phyloP scores from a whole-genome alignment of 1,140 invertebrate genomes.

The Cataglyphis hispanica region DNA sequence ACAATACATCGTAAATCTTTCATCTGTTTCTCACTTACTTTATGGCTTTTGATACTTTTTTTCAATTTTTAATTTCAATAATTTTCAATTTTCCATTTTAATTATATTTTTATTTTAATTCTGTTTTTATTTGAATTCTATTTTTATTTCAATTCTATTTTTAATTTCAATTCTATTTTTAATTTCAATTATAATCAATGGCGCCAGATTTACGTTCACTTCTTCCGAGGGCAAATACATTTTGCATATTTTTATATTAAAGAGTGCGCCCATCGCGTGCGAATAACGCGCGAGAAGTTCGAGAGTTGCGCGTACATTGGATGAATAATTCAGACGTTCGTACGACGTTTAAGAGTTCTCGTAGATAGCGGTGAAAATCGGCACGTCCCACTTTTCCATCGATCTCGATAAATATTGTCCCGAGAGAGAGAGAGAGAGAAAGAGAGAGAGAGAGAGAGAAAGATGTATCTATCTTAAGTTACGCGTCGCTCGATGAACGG shows the following conservation, averaged over 20 bases:
- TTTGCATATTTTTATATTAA: conserved; percentile 53
- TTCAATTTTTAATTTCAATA: background rate
- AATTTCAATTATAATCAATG: conserved; percentile 9
- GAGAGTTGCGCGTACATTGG: conserved; percentile 48
- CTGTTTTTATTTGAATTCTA: too few species aligned
- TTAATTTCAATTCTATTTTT: too few species aligned
- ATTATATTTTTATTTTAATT: too few species aligned
- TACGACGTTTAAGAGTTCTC: conserved; percentile 34
- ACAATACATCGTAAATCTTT: background rate
- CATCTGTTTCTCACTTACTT: background rate
- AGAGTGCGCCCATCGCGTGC: background rate
- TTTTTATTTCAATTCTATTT: too few species aligned
- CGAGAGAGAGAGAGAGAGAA: too few species aligned
- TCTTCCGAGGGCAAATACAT: background rate
- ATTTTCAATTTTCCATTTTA: too few species aligned
- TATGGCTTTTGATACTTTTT: background rate
- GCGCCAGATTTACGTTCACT: background rate
- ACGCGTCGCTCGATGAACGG: conserved; percentile 10
- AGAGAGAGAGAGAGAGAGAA: too few species aligned
- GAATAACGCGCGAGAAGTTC: conserved; percentile 27
- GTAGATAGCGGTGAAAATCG: conserved; percentile 9
- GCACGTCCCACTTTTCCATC: conserved; percentile 3
- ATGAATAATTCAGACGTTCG: conserved; percentile 58
- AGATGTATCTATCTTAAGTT: conserved; percentile 28
- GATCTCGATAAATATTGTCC: conserved; percentile 63